phyloP scores from a whole-genome alignment of 2,888 invertebrate species.

The Mallateleia sp. region DNA sequence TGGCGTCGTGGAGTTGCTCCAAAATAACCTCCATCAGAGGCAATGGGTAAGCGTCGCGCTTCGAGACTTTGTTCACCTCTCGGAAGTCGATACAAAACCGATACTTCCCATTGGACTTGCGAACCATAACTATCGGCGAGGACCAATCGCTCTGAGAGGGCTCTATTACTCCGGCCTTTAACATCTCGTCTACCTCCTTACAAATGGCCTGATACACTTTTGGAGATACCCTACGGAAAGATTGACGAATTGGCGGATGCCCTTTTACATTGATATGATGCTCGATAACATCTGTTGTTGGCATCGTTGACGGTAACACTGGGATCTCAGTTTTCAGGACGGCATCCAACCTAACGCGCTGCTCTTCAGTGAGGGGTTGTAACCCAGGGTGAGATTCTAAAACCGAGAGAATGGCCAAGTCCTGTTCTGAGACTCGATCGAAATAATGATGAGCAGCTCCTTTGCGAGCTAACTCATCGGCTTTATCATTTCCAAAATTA shows the following conservation, averaged over 20 bases:
- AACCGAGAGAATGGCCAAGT: too few species aligned
- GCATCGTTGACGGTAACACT: background rate
- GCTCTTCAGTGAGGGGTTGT: too few species aligned
- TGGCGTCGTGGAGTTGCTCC: background rate
- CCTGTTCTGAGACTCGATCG: too few species aligned
- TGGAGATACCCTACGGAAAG: constrained; percentile 32
- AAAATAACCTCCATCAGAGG: constrained; percentile 47
- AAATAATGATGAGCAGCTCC: too few species aligned
- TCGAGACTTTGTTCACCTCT: constrained; percentile 44
- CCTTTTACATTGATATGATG: constrained; percentile 24
- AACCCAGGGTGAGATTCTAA: too few species aligned
- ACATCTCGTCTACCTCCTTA: constrained; percentile 26
- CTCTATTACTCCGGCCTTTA: constrained; percentile 13
- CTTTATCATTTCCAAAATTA: constrained; percentile 96
- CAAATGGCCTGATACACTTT: background rate
- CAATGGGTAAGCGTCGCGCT: constrained; percentile 71
- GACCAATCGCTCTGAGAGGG: constrained; percentile 50
- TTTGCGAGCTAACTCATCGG: constrained; percentile 95
- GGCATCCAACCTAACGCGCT: too few species aligned
- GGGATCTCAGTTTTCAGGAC: too few species aligned
- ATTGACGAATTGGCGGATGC: constrained; percentile 27
- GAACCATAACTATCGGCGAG: constrained; percentile 51
- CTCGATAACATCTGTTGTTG: background rate
- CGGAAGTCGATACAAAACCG: constrained; percentile 66
- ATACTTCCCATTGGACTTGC: constrained; percentile 54